These are phyloP conservation scores for Rhinophrynus dorsalis DNA, from an alignment of 2,797 vertebrate species.

Conservation along the genomic window DNA sequence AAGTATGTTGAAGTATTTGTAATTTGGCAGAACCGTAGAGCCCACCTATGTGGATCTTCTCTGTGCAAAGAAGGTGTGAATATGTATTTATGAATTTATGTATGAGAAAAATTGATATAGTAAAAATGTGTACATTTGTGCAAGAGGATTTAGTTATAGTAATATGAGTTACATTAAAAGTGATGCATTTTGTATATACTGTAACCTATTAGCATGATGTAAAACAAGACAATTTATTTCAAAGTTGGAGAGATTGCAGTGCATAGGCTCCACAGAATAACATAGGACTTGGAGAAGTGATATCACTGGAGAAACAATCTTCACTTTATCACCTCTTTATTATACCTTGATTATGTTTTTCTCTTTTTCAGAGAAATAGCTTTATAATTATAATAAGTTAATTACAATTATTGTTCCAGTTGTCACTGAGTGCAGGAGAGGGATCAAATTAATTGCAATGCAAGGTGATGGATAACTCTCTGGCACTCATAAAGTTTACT, in stretches of 20 bases:
- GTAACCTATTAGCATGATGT: conserved; percentile 16
- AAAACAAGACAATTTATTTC: conserved; percentile 21
- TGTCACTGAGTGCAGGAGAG: too few species aligned
- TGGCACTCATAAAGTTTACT: too few species aligned
- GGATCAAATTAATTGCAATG: too few species aligned
- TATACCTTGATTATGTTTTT: conserved; percentile 19
- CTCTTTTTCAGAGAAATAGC: conserved; percentile 3
- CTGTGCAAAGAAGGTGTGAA: conserved; percentile 7
- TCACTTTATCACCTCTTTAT: too few species aligned
- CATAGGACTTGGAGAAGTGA: too few species aligned
- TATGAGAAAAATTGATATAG: conserved; percentile 3
- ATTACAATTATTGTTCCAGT: too few species aligned
- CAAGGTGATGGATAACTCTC: too few species aligned
- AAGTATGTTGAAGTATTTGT: conserved; percentile 2
- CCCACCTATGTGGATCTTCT: conserved; percentile 2
- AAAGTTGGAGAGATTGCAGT: too few species aligned
- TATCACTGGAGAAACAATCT: too few species aligned
- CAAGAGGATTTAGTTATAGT: not conserved
- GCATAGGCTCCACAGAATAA: too few species aligned
- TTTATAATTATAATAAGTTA: conserved; percentile 33
- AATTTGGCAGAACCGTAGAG: conserved; percentile 13
- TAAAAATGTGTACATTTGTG: not conserved
- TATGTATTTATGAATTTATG: conserved; percentile 25
- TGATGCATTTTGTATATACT: conserved; percentile 16
- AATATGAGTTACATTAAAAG: conserved; percentile 14